Percentiles rank a stretch among this genome's conserved stretches.
Conservation (phyloP, 2,113 vertebrate genomes). For the Scomber japonicus region DNA sequence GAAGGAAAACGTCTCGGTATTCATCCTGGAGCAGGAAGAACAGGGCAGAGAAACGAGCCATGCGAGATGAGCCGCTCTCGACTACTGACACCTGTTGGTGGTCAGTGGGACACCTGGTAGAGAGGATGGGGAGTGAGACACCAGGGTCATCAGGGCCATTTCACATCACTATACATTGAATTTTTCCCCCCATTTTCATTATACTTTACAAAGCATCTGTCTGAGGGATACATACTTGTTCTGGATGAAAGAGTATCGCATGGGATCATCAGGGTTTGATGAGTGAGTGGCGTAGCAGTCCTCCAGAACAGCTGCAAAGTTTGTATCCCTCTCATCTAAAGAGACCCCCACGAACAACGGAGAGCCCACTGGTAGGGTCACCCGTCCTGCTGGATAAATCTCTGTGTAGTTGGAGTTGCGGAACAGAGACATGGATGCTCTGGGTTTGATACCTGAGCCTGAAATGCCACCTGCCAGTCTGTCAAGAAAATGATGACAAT, state of each 20-base stretch:
- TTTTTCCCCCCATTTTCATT: background rate
- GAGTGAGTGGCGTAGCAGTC: slow-evolving; percentile 71
- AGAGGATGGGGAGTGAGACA: background rate
- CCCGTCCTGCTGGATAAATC: slow-evolving; percentile 48
- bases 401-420: slow-evolving; percentile 51
- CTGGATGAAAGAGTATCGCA: slow-evolving; percentile 63
- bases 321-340: slow-evolving; percentile 32
- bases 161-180: background rate
- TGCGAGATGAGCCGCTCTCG: slow-evolving; percentile 65
- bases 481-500: slow-evolving; percentile 13
- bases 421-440: slow-evolving; percentile 71
- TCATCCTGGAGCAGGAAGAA: slow-evolving; percentile 47
- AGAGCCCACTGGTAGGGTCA: slow-evolving; percentile 66
- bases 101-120: slow-evolving; percentile 70
- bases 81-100: slow-evolving; percentile 53
- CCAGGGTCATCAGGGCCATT: background rate
- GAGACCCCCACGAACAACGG: slow-evolving; percentile 67
- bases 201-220: slow-evolving; percentile 7
- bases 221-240: slow-evolving; percentile 65
- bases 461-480: slow-evolving; percentile 53
- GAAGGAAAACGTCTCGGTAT: slow-evolving; percentile 52
- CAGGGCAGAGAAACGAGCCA: slow-evolving; percentile 66
- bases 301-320: slow-evolving; percentile 72
- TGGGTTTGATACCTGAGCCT: slow-evolving; percentile 26
- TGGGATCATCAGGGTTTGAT: slow-evolving; percentile 28